phyloP scores from a whole-genome alignment of 2,888 invertebrate species.

The Sylvicola fuscatus region DNA sequence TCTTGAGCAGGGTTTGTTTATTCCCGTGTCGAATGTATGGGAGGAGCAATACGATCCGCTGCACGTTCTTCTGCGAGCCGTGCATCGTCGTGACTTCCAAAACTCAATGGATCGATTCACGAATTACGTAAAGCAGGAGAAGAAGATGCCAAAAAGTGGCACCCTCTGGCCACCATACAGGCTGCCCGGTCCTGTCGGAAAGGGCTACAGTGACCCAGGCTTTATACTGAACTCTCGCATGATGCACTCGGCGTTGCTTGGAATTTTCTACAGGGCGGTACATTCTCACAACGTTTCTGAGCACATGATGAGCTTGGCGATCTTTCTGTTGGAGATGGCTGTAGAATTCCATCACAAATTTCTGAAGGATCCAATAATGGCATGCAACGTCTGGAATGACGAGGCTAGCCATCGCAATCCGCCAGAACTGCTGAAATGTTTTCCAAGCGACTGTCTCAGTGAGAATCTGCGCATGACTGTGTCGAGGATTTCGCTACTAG shows the following conservation, averaged over 20 bases:
- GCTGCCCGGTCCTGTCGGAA: constrained; percentile 39
- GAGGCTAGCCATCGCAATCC: constrained; percentile 15
- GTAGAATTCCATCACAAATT: constrained; percentile 29
- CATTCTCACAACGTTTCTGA: constrained; percentile 58
- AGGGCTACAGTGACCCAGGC: constrained; percentile 44
- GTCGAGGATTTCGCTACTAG: constrained; percentile 34
- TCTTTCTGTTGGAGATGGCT: constrained; percentile 74
- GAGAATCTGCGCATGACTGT: constrained; percentile 56
- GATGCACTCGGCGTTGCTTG: constrained; percentile 37
- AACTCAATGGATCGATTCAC: constrained; percentile 85
- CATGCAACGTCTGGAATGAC: constrained; percentile 5
- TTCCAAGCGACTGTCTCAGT: constrained; percentile 48
- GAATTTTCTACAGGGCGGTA: constrained; percentile 68
- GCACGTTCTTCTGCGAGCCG: constrained; percentile 74
- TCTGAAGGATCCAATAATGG: constrained; percentile 11
- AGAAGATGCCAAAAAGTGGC: constrained; percentile 33
- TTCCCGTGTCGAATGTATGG: constrained; percentile 76
- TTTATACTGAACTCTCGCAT: constrained; percentile 22
- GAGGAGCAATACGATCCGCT: constrained; percentile 84
- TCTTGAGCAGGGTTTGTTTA: constrained; percentile 79
- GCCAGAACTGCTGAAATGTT: constrained; percentile 35
- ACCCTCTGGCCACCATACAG: constrained; percentile 69
- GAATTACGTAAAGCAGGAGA: constrained; percentile 43
- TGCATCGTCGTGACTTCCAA: constrained; percentile 84
- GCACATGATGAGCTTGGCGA: constrained; percentile 66